Percentiles rank a stretch among this genome's conserved stretches.
These are phyloP conservation scores for Acanthoscelides obtectus DNA, from an alignment of 2,888 invertebrate genomes.

Conservation along the genomic window DNA sequence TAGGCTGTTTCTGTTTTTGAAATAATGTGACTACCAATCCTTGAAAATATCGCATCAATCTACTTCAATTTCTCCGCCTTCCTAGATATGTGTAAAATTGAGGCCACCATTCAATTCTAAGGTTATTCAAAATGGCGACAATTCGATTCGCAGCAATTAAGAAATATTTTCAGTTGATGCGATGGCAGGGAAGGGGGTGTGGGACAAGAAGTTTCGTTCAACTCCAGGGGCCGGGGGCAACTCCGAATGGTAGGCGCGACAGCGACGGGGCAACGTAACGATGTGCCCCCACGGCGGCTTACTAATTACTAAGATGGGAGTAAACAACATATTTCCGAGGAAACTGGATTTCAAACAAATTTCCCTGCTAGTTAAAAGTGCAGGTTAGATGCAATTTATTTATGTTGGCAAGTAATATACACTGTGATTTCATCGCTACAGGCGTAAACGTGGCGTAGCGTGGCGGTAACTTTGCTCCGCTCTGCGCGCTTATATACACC, in stretches of 20 bases:
- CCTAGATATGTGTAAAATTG: too few relatives aligned
- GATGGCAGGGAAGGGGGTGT: neutral
- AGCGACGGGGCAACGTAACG: conserved; percentile 28
- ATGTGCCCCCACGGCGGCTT: conserved; percentile 35
- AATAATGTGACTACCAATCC: too few relatives aligned
- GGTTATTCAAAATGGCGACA: neutral
- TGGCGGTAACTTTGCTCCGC: neutral
- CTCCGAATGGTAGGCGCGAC: neutral
- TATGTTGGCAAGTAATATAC: conserved; percentile 28
- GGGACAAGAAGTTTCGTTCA: conserved; percentile 25
- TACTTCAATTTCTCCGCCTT: too few relatives aligned
- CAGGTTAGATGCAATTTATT: conserved; percentile 39
- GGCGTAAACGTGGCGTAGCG: conserved; percentile 5
- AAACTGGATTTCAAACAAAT: conserved; percentile 42
- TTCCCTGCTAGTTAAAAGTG: conserved; percentile 42
- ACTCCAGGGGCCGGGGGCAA: neutral
- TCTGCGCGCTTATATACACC: neutral
- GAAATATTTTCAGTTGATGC: neutral
- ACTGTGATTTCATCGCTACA: conserved; percentile 15
- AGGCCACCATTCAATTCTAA: too few relatives aligned
- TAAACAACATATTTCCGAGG: conserved; percentile 44
- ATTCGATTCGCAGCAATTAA: neutral
- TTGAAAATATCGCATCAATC: too few relatives aligned
- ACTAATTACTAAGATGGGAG: conserved; percentile 40
- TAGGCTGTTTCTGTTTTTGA: too few relatives aligned